phyloP scores from a whole-genome alignment of 2,113 vertebrate species.

The Fulmarus glacialis region DNA sequence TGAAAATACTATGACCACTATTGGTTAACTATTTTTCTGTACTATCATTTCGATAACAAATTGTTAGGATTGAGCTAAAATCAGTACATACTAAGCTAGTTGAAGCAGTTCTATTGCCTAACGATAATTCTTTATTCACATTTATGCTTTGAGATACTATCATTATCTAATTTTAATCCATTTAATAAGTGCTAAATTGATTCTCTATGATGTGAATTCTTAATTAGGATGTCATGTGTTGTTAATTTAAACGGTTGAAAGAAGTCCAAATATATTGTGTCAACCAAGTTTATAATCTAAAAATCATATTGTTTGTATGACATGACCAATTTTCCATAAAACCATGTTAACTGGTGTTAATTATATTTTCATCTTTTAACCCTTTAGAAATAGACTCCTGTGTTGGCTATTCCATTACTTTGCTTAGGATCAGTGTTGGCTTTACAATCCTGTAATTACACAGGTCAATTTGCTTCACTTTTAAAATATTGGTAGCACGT shows the following conservation, averaged over 20 bases:
- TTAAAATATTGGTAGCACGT: not conserved
- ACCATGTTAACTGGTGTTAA: not conserved
- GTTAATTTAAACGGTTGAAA: not conserved
- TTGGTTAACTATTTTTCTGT: not conserved
- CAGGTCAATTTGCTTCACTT: not conserved
- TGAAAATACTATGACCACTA: not conserved
- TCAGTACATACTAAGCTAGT: not conserved
- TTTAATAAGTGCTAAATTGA: not conserved
- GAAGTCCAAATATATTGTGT: not conserved
- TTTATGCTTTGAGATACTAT: not conserved
- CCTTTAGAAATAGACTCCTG: not conserved
- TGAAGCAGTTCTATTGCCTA: not conserved
- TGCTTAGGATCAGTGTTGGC: not conserved
- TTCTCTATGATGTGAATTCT: not conserved
- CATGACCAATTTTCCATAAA: not conserved
- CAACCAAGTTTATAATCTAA: not conserved
- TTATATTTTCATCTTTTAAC: not conserved
- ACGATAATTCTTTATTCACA: not conserved
- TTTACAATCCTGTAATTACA: not conserved
- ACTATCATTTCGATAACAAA: not conserved
- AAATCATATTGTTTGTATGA: not conserved
- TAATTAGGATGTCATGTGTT: not conserved
- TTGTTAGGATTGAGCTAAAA: not conserved
- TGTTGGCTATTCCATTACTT: not conserved
- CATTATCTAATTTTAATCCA: not conserved